Conservation (phyloP, 2,797 vertebrate species). For the Mus caroli region DNA sequence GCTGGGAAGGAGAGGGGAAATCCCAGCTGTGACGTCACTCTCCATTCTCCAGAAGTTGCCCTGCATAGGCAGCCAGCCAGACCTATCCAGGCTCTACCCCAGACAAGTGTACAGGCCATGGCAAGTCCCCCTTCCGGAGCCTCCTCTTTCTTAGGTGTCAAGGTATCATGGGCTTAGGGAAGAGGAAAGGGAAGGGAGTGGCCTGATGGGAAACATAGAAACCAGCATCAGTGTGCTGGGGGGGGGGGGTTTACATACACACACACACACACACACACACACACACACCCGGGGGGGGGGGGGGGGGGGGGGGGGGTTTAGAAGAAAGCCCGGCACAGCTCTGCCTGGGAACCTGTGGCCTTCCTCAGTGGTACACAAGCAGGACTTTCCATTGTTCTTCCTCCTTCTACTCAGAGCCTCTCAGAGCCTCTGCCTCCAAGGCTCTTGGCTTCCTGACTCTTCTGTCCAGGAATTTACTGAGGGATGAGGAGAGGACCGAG, state of each 20-base stretch:
- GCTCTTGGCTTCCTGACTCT: neutral
- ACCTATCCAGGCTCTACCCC: neutral
- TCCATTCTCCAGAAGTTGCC: neutral
- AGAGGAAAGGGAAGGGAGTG: neutral
- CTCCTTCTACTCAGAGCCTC: neutral
- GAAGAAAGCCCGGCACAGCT: neutral
- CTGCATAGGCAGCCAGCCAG: neutral
- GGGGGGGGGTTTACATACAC: no score
- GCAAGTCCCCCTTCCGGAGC: neutral
- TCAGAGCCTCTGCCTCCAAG: neutral
- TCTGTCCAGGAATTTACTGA: neutral
- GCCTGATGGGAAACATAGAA: neutral
- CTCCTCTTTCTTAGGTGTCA: neutral
- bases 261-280: no score
- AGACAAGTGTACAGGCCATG: neutral
- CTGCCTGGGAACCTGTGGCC: neutral
- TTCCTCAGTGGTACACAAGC: neutral
- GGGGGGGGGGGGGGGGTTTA: no score
- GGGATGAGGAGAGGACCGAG: neutral
- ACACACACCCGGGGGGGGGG: no score
- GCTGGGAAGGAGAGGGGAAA: slow-evolving; percentile 47
- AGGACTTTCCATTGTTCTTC: neutral
- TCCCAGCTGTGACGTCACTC: neutral
- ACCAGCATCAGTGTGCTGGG: neutral
- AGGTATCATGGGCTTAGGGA: neutral